Evolutionary conservation across 2,888 invertebrate species (phyloP).

Genomic region (Neoscelio sp.): DNA sequence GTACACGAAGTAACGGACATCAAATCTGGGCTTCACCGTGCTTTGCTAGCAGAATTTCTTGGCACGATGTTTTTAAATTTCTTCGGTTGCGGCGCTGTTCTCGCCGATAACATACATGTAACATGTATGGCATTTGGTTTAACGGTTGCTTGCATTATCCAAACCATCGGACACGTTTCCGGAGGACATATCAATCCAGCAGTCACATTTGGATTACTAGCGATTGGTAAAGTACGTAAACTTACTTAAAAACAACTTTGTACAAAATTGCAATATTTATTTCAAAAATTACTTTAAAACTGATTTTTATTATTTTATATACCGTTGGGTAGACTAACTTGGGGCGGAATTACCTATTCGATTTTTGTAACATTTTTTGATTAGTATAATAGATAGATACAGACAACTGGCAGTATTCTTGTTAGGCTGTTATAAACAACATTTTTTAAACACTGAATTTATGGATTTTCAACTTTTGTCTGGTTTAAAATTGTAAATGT

Average conservation of each 20-base stretch:
- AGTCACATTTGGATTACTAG: conserved; percentile 92
- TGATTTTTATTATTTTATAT: no score
- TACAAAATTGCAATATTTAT: no score
- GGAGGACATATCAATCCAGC: conserved; percentile 97
- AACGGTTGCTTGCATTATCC: conserved; percentile 92
- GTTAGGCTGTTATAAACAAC: no score
- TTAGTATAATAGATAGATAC: no score
- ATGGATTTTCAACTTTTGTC: no score
- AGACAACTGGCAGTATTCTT: no score
- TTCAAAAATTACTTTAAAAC: no score
- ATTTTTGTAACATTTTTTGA: no score
- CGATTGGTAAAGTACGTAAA: conserved; percentile 87
- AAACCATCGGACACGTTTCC: conserved; percentile 93
- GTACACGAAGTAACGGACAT: conserved; percentile 89
- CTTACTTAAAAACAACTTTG: neutral
- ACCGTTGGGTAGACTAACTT: no score
- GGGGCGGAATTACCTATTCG: no score
- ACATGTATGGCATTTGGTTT: conserved; percentile 94
- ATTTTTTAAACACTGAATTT: no score
- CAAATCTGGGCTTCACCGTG: conserved; percentile 89
- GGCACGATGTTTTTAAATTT: conserved; percentile 94
- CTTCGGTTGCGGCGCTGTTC: conserved; percentile 92
- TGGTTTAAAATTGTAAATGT: no score
- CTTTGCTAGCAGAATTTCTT: conserved; percentile 93
- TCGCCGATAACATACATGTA: conserved; percentile 86